Evolutionary conservation across 2,797 vertebrate species (phyloP).

Genomic region (Xiphorhynchus erythropygius): DNA sequence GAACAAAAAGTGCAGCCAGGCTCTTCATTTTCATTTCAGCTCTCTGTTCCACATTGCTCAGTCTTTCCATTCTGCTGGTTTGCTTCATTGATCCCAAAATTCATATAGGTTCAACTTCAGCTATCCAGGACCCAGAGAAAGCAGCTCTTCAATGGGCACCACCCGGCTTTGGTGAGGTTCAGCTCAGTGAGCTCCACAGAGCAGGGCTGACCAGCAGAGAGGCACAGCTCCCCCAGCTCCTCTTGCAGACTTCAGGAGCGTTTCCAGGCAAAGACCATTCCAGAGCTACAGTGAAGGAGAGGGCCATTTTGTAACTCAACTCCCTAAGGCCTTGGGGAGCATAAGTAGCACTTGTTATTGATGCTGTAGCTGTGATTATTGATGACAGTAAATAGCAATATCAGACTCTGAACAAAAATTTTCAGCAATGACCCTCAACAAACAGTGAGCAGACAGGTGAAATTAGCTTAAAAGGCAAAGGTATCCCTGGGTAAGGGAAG

Average conservation of each 20-base stretch:
- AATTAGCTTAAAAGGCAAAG: background rate
- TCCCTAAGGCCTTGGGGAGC: background rate
- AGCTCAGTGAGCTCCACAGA: background rate
- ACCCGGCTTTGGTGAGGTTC: background rate
- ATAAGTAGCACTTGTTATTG: background rate
- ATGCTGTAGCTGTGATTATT: background rate
- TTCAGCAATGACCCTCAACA: background rate
- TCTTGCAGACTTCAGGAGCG: background rate
- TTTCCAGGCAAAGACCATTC: background rate
- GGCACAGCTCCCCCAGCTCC: background rate
- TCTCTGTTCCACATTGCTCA: background rate
- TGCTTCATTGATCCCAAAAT: background rate
- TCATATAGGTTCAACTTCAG: accelerated
- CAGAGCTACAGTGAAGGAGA: background rate
- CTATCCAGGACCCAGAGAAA: background rate
- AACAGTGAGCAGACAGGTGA: background rate
- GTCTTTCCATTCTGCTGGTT: background rate
- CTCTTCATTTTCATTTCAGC: background rate
- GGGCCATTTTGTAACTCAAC: background rate
- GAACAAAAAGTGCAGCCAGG: background rate
- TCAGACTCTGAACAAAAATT: background rate
- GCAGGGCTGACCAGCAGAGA: background rate
- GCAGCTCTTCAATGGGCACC: background rate
- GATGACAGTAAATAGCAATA: background rate
- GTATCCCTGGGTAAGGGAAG: background rate